phyloP scores from a whole-genome alignment of 37 sponge, comb jelly and placozoan genomes.

The Axinella damicornis region DNA sequence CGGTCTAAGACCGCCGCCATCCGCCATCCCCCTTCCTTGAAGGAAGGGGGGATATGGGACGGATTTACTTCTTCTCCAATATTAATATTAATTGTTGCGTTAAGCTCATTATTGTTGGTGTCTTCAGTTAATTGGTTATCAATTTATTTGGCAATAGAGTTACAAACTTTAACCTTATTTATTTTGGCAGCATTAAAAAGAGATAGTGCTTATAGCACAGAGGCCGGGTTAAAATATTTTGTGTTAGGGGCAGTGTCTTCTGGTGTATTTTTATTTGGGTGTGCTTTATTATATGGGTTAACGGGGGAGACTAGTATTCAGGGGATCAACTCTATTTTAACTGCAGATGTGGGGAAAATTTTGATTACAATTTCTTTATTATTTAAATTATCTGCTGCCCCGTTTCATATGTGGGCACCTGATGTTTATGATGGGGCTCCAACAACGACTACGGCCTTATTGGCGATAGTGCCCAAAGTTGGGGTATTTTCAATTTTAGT shows the following conservation, averaged over 20 bases:
- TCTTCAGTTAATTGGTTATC: slow-evolving; percentile 75
- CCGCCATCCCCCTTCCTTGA: too few relatives aligned
- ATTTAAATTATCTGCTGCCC: slow-evolving; percentile 71
- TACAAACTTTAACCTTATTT: slow-evolving; percentile 70
- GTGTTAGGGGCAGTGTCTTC: slow-evolving; percentile 75
- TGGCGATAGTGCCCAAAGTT: slow-evolving; percentile 71
- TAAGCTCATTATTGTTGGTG: slow-evolving; percentile 75
- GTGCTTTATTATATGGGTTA: slow-evolving; percentile 64
- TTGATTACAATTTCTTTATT: slow-evolving; percentile 73
- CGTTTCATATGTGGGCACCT: slow-evolving; percentile 86
- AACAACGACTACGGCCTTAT: slow-evolving; percentile 55
- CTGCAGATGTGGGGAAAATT: slow-evolving; percentile 40
- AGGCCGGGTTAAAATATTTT: slow-evolving; percentile 78
- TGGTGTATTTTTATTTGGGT: slow-evolving; percentile 76
- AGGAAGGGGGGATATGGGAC: neutral
- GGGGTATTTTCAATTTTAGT: slow-evolving; percentile 71
- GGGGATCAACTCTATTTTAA: slow-evolving; percentile 40
- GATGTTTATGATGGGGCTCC: slow-evolving; percentile 86
- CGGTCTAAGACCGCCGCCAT: too few relatives aligned
- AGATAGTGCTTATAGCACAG: slow-evolving; percentile 66
- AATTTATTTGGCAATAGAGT: slow-evolving; percentile 74
- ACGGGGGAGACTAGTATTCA: slow-evolving; percentile 72
- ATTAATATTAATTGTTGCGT: slow-evolving; percentile 62
- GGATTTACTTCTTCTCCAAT: slow-evolving; percentile 10
- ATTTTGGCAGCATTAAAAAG: slow-evolving; percentile 65